Evolutionary conservation across 64 coral and sea anemone genomes (phyloP).

Genomic region (Actinia equina): DNA sequence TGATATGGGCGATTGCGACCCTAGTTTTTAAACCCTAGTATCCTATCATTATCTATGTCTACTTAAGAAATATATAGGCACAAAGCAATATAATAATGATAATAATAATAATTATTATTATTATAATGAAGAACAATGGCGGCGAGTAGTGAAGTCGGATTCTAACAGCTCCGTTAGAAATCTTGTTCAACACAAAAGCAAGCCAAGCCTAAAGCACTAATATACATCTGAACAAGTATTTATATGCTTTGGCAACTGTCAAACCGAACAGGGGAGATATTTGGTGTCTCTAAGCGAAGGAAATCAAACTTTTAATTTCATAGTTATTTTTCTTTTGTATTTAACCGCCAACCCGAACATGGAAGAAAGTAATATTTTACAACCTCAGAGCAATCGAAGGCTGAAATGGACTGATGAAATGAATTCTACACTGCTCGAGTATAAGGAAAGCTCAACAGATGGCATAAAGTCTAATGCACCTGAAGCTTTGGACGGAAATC

Average conservation of each 20-base stretch:
- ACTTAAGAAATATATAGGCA: too few relatives aligned
- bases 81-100: not conserved
- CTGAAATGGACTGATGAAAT: constrained; percentile 1
- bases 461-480: not conserved
- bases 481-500: constrained; percentile 10
- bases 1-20: too few relatives aligned
- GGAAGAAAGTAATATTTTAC: too few relatives aligned
- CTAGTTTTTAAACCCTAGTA: too few relatives aligned
- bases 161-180: constrained; percentile 3
- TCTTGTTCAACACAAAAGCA: not conserved
- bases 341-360: not conserved
- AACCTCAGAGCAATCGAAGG: not conserved
- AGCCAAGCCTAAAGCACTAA: not conserved
- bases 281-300: not conserved
- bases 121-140: not conserved
- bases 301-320: too few relatives aligned
- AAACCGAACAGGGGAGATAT: not conserved
- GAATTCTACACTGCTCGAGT: not conserved
- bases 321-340: not conserved
- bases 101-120: not conserved
- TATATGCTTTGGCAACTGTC: not conserved
- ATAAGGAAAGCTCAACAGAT: not conserved
- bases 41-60: too few relatives aligned
- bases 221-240: not conserved
- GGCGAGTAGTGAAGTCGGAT: not conserved